Evolutionary conservation across 2,113 vertebrate species (phyloP).

Genomic region (Capreolus pygargus): DNA sequence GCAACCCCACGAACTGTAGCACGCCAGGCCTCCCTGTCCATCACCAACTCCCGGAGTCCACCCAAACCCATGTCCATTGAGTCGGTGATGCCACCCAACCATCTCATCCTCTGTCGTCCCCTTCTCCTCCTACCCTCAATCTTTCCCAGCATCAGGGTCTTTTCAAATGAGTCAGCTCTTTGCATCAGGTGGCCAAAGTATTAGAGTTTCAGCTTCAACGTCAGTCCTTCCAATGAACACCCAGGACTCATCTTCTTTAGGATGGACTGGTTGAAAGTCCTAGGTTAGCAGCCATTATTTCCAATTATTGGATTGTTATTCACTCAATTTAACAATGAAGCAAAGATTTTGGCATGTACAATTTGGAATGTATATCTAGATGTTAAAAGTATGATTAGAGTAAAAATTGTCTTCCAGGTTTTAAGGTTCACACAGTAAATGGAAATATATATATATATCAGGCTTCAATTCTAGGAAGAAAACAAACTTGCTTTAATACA

Average conservation of each 20-base stretch:
- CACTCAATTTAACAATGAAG: neutral
- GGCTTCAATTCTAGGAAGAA: neutral
- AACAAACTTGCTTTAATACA: neutral
- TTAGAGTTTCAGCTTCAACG: neutral
- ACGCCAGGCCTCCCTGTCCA: accelerated
- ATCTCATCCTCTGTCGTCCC: neutral
- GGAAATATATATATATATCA: neutral
- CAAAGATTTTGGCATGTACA: neutral
- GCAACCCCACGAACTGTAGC: neutral
- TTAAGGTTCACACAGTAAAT: neutral
- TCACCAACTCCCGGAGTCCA: neutral
- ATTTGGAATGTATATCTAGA: neutral
- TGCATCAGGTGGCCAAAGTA: neutral
- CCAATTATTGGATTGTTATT: neutral
- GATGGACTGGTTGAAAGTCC: neutral
- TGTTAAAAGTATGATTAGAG: neutral
- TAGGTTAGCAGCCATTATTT: neutral
- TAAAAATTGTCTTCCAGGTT: neutral
- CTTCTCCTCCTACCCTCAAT: neutral
- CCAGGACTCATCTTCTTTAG: neutral
- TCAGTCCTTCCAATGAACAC: neutral
- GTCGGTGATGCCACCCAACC: neutral
- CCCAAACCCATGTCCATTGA: neutral
- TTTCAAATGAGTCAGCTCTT: neutral
- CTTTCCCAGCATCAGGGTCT: neutral